Percentiles rank a stretch among this genome's conserved stretches.
Conservation (phyloP, 64 coral and sea anemone genomes). For the Montipora efflorescens region DNA sequence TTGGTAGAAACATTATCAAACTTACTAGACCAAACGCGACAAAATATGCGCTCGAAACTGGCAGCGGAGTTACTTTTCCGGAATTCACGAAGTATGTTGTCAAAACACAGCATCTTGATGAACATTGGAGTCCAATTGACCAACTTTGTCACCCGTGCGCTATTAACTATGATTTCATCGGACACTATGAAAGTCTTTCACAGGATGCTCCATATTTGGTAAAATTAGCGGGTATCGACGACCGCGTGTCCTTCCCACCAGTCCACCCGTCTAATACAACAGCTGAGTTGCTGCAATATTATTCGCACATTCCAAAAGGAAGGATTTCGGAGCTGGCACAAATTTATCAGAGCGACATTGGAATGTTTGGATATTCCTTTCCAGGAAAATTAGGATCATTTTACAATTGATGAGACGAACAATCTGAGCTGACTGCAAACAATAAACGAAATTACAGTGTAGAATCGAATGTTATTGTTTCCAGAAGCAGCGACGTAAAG, state of each 20-base stretch:
- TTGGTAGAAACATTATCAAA: constrained; percentile 24
- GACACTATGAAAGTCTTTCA: constrained; percentile 31
- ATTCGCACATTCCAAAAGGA: constrained; percentile 22
- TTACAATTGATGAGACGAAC: background rate
- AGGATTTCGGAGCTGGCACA: constrained; percentile 10
- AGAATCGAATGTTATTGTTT: too few relatives aligned
- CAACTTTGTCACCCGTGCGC: constrained; percentile 46
- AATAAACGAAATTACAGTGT: too few relatives aligned
- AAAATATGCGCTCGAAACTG: background rate
- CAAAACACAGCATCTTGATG: background rate
- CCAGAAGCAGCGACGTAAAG: too few relatives aligned
- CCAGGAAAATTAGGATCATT: background rate
- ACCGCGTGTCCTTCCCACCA: constrained; percentile 17
- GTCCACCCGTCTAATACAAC: constrained; percentile 16
- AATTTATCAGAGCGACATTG: constrained; percentile 12
- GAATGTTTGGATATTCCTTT: constrained; percentile 28
- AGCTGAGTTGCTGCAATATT: constrained; percentile 18
- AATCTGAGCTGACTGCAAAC: background rate
- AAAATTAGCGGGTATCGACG: constrained; percentile 45
- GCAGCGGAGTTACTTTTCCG: constrained; percentile 25
- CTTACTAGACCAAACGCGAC: background rate
- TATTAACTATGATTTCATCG: constrained; percentile 53
- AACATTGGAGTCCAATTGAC: constrained; percentile 36
- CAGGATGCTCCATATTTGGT: constrained; percentile 36
- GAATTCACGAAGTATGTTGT: constrained; percentile 40